These are phyloP conservation scores for Synergus gifuensis DNA, from an alignment of 2,888 invertebrate genomes.

Conservation along the genomic window DNA sequence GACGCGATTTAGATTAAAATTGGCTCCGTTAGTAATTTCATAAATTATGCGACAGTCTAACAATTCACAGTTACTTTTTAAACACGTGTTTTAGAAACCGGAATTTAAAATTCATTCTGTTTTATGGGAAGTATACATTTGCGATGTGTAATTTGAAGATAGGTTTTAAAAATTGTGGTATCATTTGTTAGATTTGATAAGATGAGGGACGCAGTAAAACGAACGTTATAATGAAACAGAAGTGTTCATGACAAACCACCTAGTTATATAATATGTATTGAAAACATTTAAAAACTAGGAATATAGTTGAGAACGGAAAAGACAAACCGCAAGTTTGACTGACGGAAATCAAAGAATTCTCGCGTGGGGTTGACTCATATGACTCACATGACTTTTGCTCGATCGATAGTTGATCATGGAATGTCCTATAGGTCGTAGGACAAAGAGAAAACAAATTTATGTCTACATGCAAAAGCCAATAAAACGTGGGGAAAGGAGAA, in stretches of 20 bases:
- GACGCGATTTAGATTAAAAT: slow-evolving; percentile 8
- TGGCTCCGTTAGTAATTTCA: not conserved
- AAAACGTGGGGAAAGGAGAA: slow-evolving; percentile 28
- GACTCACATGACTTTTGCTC: slow-evolving; percentile 28
- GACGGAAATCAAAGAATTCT: slow-evolving; percentile 10
- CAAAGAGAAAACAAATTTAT: slow-evolving; percentile 41
- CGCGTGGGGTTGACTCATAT: not conserved
- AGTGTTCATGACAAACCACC: no score
- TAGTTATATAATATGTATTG: no score
- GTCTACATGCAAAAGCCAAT: slow-evolving; percentile 24
- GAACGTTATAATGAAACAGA: not conserved
- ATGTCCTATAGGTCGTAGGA: slow-evolving; percentile 38
- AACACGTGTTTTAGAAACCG: not conserved
- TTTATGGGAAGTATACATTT: not conserved
- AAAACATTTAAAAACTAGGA: not conserved
- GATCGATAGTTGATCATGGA: slow-evolving; percentile 30
- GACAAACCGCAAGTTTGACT: slow-evolving; percentile 1
- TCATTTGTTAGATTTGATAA: not conserved
- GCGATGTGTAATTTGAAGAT: not conserved
- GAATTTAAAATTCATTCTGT: not conserved
- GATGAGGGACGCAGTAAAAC: not conserved
- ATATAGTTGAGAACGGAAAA: slow-evolving; percentile 8
- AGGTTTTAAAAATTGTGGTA: not conserved
- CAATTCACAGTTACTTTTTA: slow-evolving; percentile 5
- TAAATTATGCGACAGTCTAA: slow-evolving; percentile 8